Evolutionary conservation across 2,113 vertebrate genomes (phyloP).

Genomic region (Stigmatopora nigra): DNA sequence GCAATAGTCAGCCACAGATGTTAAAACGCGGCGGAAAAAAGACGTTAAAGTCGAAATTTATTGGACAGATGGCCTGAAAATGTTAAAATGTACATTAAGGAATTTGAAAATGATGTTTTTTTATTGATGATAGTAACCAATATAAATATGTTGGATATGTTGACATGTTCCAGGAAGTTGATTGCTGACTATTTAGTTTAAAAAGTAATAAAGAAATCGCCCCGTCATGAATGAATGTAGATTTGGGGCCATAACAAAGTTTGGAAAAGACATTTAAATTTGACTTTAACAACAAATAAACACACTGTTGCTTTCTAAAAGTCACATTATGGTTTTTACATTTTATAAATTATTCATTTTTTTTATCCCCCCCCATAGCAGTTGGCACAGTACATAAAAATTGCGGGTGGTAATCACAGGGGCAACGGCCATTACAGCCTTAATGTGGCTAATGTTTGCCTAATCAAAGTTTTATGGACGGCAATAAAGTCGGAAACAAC

Average conservation of each 20-base stretch:
- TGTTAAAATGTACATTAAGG: no score
- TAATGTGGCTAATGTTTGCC: conserved; percentile 88
- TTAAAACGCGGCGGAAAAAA: no score
- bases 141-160: no score
- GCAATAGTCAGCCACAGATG: not conserved
- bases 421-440: conserved; percentile 90
- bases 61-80: no score
- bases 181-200: no score
- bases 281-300: not conserved
- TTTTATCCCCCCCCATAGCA: conserved; percentile 42
- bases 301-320: not conserved
- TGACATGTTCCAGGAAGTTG: no score
- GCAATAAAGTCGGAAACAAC: conserved; percentile 95
- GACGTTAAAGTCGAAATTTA: no score
- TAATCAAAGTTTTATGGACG: conserved; percentile 99
- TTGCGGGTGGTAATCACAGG: conserved; percentile 89
- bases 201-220: not conserved
- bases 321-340: conserved; percentile 8
- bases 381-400: conserved; percentile 78
- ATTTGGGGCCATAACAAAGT: not conserved
- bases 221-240: not conserved
- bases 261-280: not conserved
- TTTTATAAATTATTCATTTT: conserved; percentile 63
- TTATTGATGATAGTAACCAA: no score
- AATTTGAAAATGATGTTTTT: no score